Conservation (phyloP, 2,888 invertebrate species). For the Iphiclides podalirius region DNA sequence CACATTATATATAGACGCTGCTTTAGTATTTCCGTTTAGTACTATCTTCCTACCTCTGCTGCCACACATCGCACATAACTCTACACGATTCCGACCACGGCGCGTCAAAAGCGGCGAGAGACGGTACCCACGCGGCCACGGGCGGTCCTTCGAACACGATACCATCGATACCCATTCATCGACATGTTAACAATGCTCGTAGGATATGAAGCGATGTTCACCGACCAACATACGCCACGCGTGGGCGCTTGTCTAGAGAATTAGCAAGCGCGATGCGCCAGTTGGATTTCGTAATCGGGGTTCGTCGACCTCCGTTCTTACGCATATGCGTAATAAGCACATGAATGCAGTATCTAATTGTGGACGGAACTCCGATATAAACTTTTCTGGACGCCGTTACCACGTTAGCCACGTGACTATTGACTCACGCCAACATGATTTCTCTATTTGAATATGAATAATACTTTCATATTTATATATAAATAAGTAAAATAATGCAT, state of each 20-base stretch:
- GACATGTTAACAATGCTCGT: constrained; percentile 27
- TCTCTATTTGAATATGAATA: too few relatives aligned
- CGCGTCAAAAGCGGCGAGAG: constrained; percentile 14
- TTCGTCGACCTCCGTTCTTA: constrained; percentile 37
- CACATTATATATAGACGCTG: too few relatives aligned
- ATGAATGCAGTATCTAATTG: constrained; percentile 13
- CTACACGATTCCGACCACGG: constrained; percentile 4
- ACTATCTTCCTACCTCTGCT: too few relatives aligned
- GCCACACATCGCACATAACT: constrained; percentile 4
- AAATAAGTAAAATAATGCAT: too few relatives aligned
- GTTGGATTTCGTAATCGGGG: constrained; percentile 34
- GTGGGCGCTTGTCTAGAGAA: constrained; percentile 28
- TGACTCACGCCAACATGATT: too few relatives aligned
- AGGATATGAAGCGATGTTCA: constrained; percentile 11
- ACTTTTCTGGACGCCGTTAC: not conserved
- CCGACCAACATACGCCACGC: constrained; percentile 7
- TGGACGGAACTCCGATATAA: not conserved
- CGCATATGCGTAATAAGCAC: constrained; percentile 25
- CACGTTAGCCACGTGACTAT: not conserved
- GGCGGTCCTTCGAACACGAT: constrained; percentile 19
- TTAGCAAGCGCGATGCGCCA: constrained; percentile 28
- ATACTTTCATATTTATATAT: too few relatives aligned
- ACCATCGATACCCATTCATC: constrained; percentile 24
- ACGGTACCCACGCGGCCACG: constrained; percentile 15
- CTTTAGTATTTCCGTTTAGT: too few relatives aligned